A percentile compares a stretch with the other conserved stretches of the same genome.
These are phyloP conservation scores for Marmota monax DNA, from an alignment of 2,113 vertebrate species.

Conservation along the genomic window DNA sequence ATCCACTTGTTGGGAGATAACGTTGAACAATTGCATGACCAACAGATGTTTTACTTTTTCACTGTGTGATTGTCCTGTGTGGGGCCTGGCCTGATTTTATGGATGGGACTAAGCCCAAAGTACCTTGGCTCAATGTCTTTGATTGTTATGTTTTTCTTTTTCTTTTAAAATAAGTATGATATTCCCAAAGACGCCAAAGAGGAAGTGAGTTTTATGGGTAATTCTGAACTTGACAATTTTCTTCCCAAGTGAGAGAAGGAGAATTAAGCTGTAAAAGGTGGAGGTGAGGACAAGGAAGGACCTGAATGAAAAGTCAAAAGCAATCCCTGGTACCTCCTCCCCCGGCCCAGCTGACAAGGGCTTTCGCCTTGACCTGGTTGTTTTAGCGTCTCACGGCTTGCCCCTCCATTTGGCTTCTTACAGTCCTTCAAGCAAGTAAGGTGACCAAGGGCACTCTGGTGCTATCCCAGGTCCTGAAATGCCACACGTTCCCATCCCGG, in stretches of 20 bases:
- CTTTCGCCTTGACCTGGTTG: background rate
- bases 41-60: background rate
- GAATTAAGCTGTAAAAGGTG: conserved; percentile 7
- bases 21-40: conserved; percentile 27
- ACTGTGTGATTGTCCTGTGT: background rate
- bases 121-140: conserved; percentile 16
- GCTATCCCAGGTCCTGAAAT: conserved; percentile 76
- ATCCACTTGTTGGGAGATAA: background rate
- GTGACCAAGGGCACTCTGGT: background rate
- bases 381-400: background rate
- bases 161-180: conserved; percentile 17
- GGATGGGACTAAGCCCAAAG: background rate
- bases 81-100: background rate
- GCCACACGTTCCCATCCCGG: background rate
- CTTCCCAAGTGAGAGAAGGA: conserved; percentile 29
- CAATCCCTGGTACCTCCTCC: background rate
- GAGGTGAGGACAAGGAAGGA: background rate
- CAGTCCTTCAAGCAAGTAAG: background rate
- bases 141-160: background rate
- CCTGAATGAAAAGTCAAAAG: conserved; percentile 22
- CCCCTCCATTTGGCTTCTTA: background rate
- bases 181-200: conserved; percentile 13
- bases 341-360: background rate
- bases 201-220: background rate
- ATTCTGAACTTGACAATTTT: background rate